These are phyloP conservation scores for Apeltes quadracus DNA, from an alignment of 2,113 vertebrate species.

Conservation along the genomic window DNA sequence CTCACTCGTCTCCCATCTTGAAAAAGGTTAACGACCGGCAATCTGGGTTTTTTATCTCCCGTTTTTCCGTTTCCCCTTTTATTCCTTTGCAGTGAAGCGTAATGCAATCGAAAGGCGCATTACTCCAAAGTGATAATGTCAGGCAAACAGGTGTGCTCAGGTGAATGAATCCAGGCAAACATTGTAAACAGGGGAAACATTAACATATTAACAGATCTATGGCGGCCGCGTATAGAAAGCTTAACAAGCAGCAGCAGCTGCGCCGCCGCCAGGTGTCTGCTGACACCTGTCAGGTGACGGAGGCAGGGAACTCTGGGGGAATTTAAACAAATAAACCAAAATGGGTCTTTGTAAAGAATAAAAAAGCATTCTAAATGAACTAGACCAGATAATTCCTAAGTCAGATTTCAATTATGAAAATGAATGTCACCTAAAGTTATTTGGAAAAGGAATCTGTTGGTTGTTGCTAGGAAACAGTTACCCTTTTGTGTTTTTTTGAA, in stretches of 20 bases:
- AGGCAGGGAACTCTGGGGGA: not conserved
- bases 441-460: not conserved
- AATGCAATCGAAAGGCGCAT: too few species aligned
- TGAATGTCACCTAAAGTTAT: not conserved
- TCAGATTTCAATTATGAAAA: too few species aligned
- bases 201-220: not conserved
- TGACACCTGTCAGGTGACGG: not conserved
- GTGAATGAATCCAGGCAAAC: not conserved
- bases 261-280: not conserved
- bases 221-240: not conserved
- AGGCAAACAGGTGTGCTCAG: not conserved
- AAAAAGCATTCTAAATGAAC: too few species aligned
- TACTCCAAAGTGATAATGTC: too few species aligned
- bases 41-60: not conserved
- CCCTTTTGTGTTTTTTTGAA: not conserved
- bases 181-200: not conserved
- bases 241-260: not conserved
- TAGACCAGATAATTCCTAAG: too few species aligned
- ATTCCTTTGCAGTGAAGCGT: too few species aligned
- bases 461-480: slow-evolving; percentile 11
- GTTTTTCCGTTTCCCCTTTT: too few species aligned
- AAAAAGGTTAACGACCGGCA: not conserved
- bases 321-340: not conserved
- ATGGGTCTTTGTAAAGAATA: not conserved
- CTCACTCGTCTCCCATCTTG: not conserved